phyloP scores from a whole-genome alignment of 2,888 invertebrate genomes.

The Plusia festucae region DNA sequence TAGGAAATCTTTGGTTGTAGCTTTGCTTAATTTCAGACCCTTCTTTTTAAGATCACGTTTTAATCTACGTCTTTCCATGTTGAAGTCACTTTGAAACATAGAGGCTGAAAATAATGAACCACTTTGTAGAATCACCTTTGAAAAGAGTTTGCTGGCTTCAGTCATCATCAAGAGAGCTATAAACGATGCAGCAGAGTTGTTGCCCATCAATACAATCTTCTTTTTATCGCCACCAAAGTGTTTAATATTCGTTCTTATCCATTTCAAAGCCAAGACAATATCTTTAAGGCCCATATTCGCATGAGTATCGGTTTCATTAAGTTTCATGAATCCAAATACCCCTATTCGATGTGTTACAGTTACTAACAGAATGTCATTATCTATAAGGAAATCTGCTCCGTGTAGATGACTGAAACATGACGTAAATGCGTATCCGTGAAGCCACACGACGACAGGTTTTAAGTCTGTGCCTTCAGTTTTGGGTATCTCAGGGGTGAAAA shows the following conservation, averaged over 20 bases:
- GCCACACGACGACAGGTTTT: constrained; percentile 80
- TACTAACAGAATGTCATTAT: constrained; percentile 77
- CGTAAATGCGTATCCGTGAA: constrained; percentile 83
- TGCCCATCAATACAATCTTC: constrained; percentile 80
- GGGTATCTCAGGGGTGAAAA: constrained; percentile 89
- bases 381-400: constrained; percentile 83
- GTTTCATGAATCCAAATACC: constrained; percentile 81
- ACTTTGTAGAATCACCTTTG: constrained; percentile 84
- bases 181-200: constrained; percentile 79
- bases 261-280: constrained; percentile 81
- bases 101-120: constrained; percentile 80
- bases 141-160: constrained; percentile 75
- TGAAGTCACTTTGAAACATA: constrained; percentile 71
- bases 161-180: constrained; percentile 76
- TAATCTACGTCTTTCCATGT: constrained; percentile 70
- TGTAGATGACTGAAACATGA: constrained; percentile 83
- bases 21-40: constrained; percentile 60
- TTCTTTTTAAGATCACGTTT: constrained; percentile 64
- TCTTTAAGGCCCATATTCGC: constrained; percentile 86
- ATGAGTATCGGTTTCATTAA: constrained; percentile 72
- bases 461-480: constrained; percentile 50
- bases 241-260: constrained; percentile 78
- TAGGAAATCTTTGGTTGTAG: constrained; percentile 71
- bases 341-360: constrained; percentile 81
- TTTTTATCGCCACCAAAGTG: constrained; percentile 79